Percentiles rank a stretch among this genome's conserved stretches.
Evolutionary conservation across 2,797 vertebrate species (phyloP).

Genomic region (Notoglanidium macrostoma): DNA sequence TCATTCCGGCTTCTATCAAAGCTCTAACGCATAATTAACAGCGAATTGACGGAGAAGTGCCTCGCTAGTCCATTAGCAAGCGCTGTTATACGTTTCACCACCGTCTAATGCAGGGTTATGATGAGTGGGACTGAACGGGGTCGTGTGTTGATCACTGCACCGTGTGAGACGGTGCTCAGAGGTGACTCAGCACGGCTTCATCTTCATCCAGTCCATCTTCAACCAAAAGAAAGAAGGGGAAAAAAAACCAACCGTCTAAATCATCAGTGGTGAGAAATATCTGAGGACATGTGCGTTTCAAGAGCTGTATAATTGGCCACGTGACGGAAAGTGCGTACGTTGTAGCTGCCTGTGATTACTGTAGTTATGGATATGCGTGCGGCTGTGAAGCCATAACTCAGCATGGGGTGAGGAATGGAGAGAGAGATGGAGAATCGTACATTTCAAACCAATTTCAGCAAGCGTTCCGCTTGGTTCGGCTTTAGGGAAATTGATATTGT

Average conservation of each 20-base stretch:
- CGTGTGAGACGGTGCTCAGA: background rate
- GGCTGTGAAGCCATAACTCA: conserved; percentile 12
- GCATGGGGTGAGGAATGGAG: conserved; percentile 25
- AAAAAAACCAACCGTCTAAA: background rate
- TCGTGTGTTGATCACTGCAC: background rate
- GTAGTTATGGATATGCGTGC: background rate
- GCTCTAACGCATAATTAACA: background rate
- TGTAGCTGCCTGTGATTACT: background rate
- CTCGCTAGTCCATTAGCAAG: conserved; percentile 7
- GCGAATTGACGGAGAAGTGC: background rate
- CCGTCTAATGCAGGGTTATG: background rate
- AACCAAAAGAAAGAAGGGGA: no score
- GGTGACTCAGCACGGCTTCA: background rate
- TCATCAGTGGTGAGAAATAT: background rate
- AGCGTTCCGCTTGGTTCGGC: conserved; percentile 43
- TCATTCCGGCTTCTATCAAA: background rate
- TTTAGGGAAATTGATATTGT: conserved; percentile 31
- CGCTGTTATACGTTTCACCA: background rate
- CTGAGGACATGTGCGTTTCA: background rate
- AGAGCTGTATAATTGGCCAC: background rate
- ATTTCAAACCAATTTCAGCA: conserved; percentile 22
- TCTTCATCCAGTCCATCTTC: background rate
- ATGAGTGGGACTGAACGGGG: background rate
- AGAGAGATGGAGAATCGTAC: conserved; percentile 4
- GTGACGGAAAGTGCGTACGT: background rate